These are phyloP conservation scores for Andrena fulva DNA, from an alignment of 2,888 invertebrate species.

Conservation along the genomic window DNA sequence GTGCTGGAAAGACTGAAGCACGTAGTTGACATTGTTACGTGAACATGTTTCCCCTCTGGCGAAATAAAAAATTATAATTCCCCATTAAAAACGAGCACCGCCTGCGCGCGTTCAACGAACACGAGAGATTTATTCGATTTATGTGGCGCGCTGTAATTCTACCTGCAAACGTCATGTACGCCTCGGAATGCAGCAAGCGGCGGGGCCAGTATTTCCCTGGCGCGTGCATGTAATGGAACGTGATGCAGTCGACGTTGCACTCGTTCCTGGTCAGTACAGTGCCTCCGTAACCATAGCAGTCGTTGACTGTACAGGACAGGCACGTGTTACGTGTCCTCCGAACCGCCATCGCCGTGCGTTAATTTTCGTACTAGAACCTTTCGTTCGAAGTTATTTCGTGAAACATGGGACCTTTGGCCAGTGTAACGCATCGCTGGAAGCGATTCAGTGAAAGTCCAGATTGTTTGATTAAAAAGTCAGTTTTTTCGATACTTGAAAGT, in stretches of 20 bases:
- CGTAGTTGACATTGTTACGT: background rate
- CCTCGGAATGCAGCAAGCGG: slow-evolving; percentile 47
- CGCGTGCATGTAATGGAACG: slow-evolving; percentile 52
- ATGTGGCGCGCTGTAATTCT: slow-evolving; percentile 28
- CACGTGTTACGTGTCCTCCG: background rate
- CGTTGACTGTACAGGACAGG: slow-evolving; percentile 30
- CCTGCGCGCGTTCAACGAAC: slow-evolving; percentile 5
- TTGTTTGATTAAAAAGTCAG: too few species aligned
- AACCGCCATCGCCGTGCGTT: background rate
- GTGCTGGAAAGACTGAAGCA: background rate
- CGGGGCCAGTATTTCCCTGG: slow-evolving; percentile 29
- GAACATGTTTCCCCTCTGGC: background rate
- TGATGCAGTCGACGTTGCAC: slow-evolving; percentile 31
- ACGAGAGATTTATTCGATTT: slow-evolving; percentile 50
- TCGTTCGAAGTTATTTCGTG: background rate
- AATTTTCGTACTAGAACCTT: background rate
- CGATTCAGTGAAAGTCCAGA: too few species aligned
- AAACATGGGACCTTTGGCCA: too few species aligned
- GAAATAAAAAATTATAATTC: slow-evolving; percentile 36
- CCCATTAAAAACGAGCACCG: slow-evolving; percentile 17
- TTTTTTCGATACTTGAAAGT: background rate
- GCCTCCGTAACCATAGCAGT: slow-evolving; percentile 3
- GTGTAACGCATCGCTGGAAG: too few species aligned
- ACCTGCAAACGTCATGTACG: slow-evolving; percentile 55
- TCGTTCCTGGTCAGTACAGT: background rate